Conservation (phyloP, 1,140 invertebrate genomes). For the Metopolophium dirhodum region DNA sequence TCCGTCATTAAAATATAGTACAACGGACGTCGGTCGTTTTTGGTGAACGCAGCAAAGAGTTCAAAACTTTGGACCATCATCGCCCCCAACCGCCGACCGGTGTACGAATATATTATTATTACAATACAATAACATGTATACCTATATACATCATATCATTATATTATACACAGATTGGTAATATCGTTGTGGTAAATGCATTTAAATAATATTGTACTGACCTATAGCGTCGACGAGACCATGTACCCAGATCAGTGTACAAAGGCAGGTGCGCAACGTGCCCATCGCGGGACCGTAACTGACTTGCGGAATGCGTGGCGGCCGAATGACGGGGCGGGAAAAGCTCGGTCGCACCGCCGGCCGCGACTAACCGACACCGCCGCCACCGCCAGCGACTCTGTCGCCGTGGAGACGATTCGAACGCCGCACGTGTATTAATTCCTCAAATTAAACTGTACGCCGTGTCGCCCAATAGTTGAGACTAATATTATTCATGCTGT, state of each 20-base stretch:
- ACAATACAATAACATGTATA: not conserved
- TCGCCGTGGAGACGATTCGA: conserved; percentile 22
- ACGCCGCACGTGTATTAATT: conserved; percentile 38
- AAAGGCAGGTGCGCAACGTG: conserved; percentile 51
- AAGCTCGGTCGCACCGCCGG: not conserved
- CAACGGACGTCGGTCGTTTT: not conserved
- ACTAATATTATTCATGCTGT: not conserved
- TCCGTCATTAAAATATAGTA: too few relatives aligned
- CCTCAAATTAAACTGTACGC: not conserved
- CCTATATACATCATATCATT: too few relatives aligned
- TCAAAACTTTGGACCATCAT: not conserved
- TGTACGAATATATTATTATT: not conserved
- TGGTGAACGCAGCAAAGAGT: too few relatives aligned
- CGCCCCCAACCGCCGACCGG: not conserved
- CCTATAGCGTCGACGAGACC: conserved; percentile 32
- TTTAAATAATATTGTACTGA: conserved; percentile 30
- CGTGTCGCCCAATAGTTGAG: not conserved
- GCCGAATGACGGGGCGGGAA: conserved; percentile 26
- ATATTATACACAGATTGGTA: too few relatives aligned
- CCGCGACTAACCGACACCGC: not conserved
- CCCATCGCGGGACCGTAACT: conserved; percentile 41
- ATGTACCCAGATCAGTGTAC: conserved; percentile 27
- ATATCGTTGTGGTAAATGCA: not conserved
- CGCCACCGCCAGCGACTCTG: not conserved
- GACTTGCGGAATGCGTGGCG: conserved; percentile 29